Conservation (phyloP, 2,888 invertebrate genomes). For the Cryptocheilus praepositus region DNA sequence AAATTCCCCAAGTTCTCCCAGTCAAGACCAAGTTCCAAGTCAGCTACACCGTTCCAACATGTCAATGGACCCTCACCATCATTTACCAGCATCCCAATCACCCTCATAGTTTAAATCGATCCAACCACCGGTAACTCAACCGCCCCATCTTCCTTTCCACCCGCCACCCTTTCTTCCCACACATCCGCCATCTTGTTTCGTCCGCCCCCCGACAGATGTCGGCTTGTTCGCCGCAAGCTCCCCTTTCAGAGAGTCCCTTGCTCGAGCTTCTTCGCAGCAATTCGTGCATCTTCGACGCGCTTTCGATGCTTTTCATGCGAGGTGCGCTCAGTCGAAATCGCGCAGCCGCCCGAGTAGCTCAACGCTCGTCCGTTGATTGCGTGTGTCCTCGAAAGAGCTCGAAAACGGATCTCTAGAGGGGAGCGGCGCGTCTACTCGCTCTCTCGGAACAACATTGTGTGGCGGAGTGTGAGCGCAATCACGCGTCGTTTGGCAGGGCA, state of each 20-base stretch:
- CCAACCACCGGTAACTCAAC: too few species aligned
- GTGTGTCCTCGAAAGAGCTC: conserved; percentile 2
- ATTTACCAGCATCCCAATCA: too few species aligned
- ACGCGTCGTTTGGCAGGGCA: not conserved
- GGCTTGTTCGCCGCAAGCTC: not conserved
- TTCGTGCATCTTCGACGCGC: conserved; percentile 47
- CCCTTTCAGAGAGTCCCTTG: not conserved
- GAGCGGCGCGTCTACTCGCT: too few species aligned
- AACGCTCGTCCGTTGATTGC: not conserved
- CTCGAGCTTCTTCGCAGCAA: conserved; percentile 51
- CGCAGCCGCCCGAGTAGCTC: conserved; percentile 60
- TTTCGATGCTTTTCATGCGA: conserved; percentile 55
- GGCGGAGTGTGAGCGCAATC: not conserved
- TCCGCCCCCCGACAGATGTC: conserved; percentile 1
- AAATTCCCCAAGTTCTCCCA: too few species aligned
- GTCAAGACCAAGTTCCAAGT: too few species aligned
- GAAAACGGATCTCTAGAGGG: conserved; percentile 18
- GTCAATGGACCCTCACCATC: too few species aligned
- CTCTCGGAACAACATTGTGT: not conserved
- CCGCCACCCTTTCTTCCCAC: not conserved
- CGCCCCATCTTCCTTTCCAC: too few species aligned
- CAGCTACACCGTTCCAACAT: too few species aligned
- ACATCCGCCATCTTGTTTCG: too few species aligned
- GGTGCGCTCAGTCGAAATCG: conserved; percentile 62
- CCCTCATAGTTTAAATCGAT: too few species aligned